phyloP scores from a whole-genome alignment of 2,888 invertebrate genomes.

The Rosalia funebris region DNA sequence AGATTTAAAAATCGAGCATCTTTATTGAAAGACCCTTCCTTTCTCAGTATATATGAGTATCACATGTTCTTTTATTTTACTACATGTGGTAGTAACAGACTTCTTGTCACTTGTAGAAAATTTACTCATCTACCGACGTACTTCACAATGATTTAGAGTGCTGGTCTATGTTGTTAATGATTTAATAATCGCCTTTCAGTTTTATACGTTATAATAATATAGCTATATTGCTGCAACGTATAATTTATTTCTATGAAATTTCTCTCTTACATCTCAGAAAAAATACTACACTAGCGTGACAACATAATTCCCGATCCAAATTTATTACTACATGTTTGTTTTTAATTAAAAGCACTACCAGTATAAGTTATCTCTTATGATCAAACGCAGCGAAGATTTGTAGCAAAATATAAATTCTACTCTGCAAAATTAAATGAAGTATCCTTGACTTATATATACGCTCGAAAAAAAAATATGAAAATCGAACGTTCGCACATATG shows the following conservation, averaged over 20 bases:
- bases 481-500: neutral
- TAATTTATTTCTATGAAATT: neutral
- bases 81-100: too few relatives aligned
- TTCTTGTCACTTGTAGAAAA: too few relatives aligned
- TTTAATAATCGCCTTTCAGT: too few relatives aligned
- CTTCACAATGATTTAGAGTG: too few relatives aligned
- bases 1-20: too few relatives aligned
- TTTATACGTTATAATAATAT: too few relatives aligned
- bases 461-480: neutral
- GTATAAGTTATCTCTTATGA: neutral
- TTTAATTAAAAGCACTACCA: neutral
- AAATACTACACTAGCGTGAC: neutral
- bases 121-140: too few relatives aligned
- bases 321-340: slow-evolving; percentile 6
- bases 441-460: neutral
- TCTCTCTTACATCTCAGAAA: neutral
- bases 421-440: neutral
- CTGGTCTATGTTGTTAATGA: too few relatives aligned
- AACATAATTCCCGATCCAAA: slow-evolving; percentile 4
- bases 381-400: neutral
- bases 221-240: too few relatives aligned
- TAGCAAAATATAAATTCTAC: neutral
- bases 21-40: too few relatives aligned
- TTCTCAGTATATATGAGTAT: too few relatives aligned
- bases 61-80: too few relatives aligned